Conservation (phyloP, 2,888 invertebrate species). For the Dasysyrphus tricinctus region DNA sequence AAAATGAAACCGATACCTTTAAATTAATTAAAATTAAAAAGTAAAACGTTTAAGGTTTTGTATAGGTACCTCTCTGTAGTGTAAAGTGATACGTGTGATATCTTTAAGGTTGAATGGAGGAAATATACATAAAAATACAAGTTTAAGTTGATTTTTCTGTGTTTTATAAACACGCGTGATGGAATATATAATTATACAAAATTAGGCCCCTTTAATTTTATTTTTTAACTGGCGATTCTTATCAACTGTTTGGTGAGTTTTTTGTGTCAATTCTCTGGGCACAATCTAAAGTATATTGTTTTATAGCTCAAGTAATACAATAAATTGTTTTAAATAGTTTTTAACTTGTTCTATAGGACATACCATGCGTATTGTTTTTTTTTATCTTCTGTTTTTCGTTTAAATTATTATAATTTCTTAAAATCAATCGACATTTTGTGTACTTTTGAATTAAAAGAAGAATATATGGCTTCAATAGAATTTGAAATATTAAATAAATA, state of each 20-base stretch:
- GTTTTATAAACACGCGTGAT: neutral
- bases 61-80: neutral
- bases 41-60: neutral
- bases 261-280: neutral
- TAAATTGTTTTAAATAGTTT: neutral
- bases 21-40: neutral
- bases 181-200: neutral
- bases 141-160: neutral
- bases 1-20: conserved; percentile 14
- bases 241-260: neutral
- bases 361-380: neutral
- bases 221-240: neutral
- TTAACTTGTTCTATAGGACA: neutral
- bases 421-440: neutral
- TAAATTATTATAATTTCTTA: neutral
- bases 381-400: neutral
- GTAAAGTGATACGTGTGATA: neutral
- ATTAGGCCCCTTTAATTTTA: neutral
- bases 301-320: neutral
- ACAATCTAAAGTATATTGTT: neutral
- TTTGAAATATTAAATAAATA: no score
- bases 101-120: neutral
- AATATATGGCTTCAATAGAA: no score
- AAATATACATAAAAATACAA: neutral
- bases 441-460: no score